Conservation (phyloP, 2,888 invertebrate genomes). For the Coenonympha glycerion region DNA sequence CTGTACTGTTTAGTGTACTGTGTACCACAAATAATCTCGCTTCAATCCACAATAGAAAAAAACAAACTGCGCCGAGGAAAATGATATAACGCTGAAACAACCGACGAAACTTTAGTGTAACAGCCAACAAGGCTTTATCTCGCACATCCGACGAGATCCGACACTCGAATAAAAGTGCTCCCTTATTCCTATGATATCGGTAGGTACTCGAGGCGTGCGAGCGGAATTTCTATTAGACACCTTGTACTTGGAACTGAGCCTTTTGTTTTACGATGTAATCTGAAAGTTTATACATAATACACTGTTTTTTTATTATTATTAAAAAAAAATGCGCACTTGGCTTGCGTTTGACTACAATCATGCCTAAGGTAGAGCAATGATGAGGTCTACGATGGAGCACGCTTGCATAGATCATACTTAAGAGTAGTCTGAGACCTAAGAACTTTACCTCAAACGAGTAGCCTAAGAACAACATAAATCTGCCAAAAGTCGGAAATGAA, state of each 20-base stretch:
- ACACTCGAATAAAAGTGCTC: slow-evolving; percentile 16
- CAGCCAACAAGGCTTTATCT: slow-evolving; percentile 34
- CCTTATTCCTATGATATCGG: slow-evolving; percentile 20
- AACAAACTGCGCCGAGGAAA: neutral
- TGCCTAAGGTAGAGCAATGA: too few relatives aligned
- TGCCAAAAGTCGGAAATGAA: too few relatives aligned
- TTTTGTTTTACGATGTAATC: slow-evolving; percentile 55
- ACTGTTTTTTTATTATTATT: too few relatives aligned
- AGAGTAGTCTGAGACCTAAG: too few relatives aligned
- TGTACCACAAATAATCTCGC: neutral
- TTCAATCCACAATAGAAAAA: neutral
- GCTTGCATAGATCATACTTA: too few relatives aligned
- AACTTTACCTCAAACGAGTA: too few relatives aligned
- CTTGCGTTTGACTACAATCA: too few relatives aligned
- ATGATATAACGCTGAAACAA: slow-evolving; percentile 4
- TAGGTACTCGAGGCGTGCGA: slow-evolving; percentile 38
- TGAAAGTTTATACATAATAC: neutral
- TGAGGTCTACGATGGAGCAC: too few relatives aligned
- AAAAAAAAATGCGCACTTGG: too few relatives aligned
- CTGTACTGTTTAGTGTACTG: neutral
- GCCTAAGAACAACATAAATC: too few relatives aligned
- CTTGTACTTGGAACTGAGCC: slow-evolving; percentile 43
- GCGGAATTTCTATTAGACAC: slow-evolving; percentile 62
- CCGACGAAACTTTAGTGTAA: slow-evolving; percentile 9
- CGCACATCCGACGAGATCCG: slow-evolving; percentile 17